A percentile compares a stretch with the other conserved stretches of the same genome.
phyloP scores from a whole-genome alignment of 2,113 vertebrate species.

The Lampris incognitus region DNA sequence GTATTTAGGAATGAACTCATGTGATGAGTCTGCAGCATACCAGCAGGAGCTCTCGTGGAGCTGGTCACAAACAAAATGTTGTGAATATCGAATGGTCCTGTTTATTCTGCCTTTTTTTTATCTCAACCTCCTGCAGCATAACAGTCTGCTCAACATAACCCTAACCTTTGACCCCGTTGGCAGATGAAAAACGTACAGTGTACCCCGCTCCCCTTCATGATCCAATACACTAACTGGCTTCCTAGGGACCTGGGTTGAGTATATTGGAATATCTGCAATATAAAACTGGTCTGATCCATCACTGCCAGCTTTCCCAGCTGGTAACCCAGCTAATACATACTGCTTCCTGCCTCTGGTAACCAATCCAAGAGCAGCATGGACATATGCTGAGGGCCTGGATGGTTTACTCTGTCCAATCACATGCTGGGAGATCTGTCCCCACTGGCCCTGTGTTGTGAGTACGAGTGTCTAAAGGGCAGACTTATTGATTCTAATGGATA shows the following conservation, averaged over 20 bases:
- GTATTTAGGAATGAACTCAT: too few relatives aligned
- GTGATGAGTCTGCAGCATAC: too few relatives aligned
- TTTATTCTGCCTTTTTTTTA: constrained; percentile 35
- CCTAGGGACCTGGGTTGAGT: too few relatives aligned
- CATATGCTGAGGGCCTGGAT: neutral
- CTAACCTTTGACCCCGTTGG: constrained; percentile 60
- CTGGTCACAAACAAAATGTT: constrained; percentile 36
- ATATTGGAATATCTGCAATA: too few relatives aligned
- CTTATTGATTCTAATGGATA: too few relatives aligned
- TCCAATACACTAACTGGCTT: neutral
- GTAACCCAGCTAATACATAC: neutral
- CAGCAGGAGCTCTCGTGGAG: constrained; percentile 32
- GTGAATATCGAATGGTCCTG: constrained; percentile 24
- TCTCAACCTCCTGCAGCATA: constrained; percentile 15
- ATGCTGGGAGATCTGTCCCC: neutral
- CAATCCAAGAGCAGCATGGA: constrained; percentile 27
- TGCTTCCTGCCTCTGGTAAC: constrained; percentile 17
- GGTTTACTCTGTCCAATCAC: neutral
- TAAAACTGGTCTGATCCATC: too few relatives aligned
- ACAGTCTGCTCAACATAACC: constrained; percentile 11
- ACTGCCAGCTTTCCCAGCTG: constrained; percentile 1
- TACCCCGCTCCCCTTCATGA: neutral
- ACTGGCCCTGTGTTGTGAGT: neutral
- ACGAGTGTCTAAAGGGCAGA: too few relatives aligned
- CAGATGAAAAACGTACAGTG: constrained; percentile 18